Percentiles rank a stretch among this genome's conserved stretches.
phyloP scores from a whole-genome alignment of 2,113 vertebrate genomes.

The Eolophus roseicapilla region DNA sequence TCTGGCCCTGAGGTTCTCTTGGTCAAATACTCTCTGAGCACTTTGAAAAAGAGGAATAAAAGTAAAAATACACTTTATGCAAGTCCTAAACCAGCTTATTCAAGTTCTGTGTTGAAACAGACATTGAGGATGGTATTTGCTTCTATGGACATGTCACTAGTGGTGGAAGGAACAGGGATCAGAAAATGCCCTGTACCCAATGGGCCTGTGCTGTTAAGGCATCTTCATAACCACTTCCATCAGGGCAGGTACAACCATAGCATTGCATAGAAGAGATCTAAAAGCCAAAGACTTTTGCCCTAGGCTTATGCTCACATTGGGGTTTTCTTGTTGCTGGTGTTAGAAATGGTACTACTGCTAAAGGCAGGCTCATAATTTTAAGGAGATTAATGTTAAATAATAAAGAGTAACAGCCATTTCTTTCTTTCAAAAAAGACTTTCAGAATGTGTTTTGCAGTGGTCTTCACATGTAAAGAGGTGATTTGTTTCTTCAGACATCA shows the following conservation, averaged over 20 bases:
- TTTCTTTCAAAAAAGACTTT: not conserved
- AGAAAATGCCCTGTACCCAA: not conserved
- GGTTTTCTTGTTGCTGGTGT: not conserved
- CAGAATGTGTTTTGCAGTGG: not conserved
- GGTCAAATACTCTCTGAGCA: not conserved
- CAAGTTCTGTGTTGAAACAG: not conserved
- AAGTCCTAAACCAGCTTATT: not conserved
- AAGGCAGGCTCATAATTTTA: not conserved
- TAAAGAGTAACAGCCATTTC: not conserved
- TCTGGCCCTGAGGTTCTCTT: not conserved
- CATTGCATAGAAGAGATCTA: not conserved
- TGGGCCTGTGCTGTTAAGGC: not conserved
- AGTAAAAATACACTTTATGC: not conserved
- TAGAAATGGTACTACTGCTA: not conserved
- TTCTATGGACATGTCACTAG: not conserved
- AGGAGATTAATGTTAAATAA: not conserved
- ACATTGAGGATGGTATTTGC: not conserved
- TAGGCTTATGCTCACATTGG: not conserved
- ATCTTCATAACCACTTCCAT: not conserved
- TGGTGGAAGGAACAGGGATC: not conserved
- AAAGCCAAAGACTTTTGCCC: not conserved
- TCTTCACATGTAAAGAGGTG: not conserved
- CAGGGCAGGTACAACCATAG: not conserved
- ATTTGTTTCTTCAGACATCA: not conserved
- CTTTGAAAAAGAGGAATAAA: not conserved